Conservation (phyloP, 2,797 vertebrate species). For the Hydrophis major region DNA sequence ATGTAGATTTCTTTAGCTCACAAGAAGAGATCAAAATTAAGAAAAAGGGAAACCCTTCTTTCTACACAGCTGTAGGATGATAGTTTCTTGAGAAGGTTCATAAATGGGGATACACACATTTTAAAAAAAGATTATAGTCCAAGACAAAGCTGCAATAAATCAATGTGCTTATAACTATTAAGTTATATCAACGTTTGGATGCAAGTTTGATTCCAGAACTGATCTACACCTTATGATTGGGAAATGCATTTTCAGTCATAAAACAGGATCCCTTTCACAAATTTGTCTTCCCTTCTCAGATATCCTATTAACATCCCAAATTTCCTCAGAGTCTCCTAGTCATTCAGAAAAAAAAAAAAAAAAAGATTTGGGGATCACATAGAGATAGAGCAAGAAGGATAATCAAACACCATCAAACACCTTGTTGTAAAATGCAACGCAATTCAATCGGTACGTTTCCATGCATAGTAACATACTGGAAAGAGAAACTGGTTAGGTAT, state of each 20-base stretch:
- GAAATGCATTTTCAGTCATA: background rate
- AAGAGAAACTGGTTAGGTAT: background rate
- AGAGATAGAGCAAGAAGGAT: background rate
- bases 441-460: background rate
- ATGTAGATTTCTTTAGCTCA: constrained; percentile 60
- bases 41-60: constrained; percentile 47
- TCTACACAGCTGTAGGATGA: constrained; percentile 35
- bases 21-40: constrained; percentile 46
- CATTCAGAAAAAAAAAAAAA: background rate
- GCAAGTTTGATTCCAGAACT: background rate
- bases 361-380: background rate
- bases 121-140: background rate
- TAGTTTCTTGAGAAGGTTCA: constrained; percentile 27
- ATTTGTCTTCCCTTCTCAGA: background rate
- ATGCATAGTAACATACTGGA: background rate
- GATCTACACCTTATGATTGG: background rate
- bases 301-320: background rate
- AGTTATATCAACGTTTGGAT: background rate
- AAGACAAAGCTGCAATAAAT: background rate
- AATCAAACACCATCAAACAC: background rate
- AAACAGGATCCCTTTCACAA: background rate
- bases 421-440: background rate
- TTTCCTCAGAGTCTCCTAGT: background rate
- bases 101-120: background rate
- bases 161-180: background rate